phyloP scores from a whole-genome alignment of 2,113 vertebrate genomes.

The Petaurus breviceps region DNA sequence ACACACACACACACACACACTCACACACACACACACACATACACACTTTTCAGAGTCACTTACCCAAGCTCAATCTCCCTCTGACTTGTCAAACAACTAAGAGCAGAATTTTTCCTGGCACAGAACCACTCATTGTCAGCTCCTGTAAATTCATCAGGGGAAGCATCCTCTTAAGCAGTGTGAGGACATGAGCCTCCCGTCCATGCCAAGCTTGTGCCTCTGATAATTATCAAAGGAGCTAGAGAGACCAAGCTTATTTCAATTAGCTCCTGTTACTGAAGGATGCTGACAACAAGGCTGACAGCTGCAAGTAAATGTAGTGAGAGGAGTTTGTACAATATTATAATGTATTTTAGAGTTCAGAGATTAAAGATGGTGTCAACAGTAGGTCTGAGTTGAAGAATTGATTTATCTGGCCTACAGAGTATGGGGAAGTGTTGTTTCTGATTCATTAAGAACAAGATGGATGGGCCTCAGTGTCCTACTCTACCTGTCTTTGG shows the following conservation, averaged over 20 bases:
- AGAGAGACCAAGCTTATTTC: slow-evolving; percentile 43
- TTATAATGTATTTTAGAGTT: slow-evolving; percentile 57
- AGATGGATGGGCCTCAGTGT: background rate
- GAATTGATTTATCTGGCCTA: slow-evolving; percentile 57
- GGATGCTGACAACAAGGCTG: slow-evolving; percentile 48
- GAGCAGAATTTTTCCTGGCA: slow-evolving; percentile 13
- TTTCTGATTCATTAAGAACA: slow-evolving; percentile 54
- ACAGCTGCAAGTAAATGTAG: slow-evolving; percentile 11
- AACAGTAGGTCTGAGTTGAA: slow-evolving; percentile 49
- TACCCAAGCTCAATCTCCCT: slow-evolving; percentile 39
- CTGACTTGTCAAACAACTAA: slow-evolving; percentile 50
- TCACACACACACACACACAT: background rate
- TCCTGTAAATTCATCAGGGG: slow-evolving; percentile 18
- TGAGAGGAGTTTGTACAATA: background rate
- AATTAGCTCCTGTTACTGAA: slow-evolving; percentile 63
- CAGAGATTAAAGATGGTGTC: slow-evolving; percentile 69
- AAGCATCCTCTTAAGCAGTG: slow-evolving; percentile 35
- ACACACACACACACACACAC: background rate
- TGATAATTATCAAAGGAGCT: slow-evolving; percentile 50
- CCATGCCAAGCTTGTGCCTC: slow-evolving; percentile 34
- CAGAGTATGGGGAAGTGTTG: background rate
- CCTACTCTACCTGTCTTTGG: slow-evolving; percentile 18
- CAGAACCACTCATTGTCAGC: slow-evolving; percentile 35
- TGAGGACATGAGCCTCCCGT: slow-evolving; percentile 49
- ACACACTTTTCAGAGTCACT: background rate